These are phyloP conservation scores for Spatula versicolor DNA, from an alignment of 2,797 vertebrate genomes.

Conservation along the genomic window DNA sequence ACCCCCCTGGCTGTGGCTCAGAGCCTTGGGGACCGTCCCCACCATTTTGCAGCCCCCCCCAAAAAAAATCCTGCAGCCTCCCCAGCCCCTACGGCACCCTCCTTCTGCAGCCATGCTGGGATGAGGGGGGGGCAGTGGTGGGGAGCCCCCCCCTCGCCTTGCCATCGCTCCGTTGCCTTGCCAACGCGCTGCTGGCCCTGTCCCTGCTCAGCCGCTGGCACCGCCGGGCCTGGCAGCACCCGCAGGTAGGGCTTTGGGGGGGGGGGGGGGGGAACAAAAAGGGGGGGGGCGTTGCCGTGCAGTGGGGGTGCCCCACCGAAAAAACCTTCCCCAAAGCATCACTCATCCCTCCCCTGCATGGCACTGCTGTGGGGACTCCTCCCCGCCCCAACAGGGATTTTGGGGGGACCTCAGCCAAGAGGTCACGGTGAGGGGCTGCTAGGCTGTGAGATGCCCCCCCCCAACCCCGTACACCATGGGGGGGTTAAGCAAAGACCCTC, in stretches of 20 bases:
- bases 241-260: background rate
- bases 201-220: conserved; percentile 11
- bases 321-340: fast-evolving
- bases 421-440: background rate
- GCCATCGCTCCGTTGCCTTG: conserved; percentile 13
- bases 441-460: background rate
- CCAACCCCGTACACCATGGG: no score
- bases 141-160: background rate
- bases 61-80: background rate
- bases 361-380: background rate
- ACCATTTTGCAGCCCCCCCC: background rate
- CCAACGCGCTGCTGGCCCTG: background rate
- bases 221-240: background rate
- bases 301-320: background rate
- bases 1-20: no score
- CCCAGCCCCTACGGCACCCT: background rate
- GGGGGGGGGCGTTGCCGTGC: background rate
- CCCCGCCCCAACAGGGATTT: fast-evolving
- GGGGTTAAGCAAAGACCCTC: background rate
- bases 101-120: background rate
- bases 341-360: background rate
- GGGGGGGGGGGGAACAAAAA: background rate
- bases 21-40: background rate
- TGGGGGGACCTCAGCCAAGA: background rate
- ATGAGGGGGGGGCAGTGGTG: background rate